A percentile compares a stretch with the other conserved stretches of the same genome.
These are phyloP conservation scores for Acipenser ruthenus DNA, from an alignment of 2,797 vertebrate species.

Conservation along the genomic window DNA sequence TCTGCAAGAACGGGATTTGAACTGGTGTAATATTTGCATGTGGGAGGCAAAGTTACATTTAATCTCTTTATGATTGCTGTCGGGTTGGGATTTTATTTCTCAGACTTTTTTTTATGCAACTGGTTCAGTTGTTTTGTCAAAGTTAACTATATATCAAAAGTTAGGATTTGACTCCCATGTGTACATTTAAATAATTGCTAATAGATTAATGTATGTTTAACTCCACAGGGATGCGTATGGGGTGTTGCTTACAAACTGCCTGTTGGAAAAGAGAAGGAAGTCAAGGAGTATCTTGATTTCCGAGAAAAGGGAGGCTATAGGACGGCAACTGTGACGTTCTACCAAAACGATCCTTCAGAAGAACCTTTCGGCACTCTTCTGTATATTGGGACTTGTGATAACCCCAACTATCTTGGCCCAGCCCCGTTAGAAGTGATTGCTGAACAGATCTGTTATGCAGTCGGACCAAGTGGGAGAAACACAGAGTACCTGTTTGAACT, in stretches of 20 bases:
- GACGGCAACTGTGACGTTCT: constrained; percentile 74
- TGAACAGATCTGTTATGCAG: constrained; percentile 75
- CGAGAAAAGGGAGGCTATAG: constrained; percentile 91
- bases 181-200: too few relatives aligned
- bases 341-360: constrained; percentile 65
- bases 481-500: constrained; percentile 92
- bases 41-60: too few relatives aligned
- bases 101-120: too few relatives aligned
- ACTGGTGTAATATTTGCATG: too few relatives aligned
- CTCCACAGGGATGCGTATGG: constrained; percentile 81
- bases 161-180: too few relatives aligned
- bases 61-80: too few relatives aligned
- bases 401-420: constrained; percentile 91
- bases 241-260: constrained; percentile 91
- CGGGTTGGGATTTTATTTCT: too few relatives aligned
- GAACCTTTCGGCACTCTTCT: constrained; percentile 67
- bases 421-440: constrained; percentile 92
- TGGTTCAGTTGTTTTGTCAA: too few relatives aligned
- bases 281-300: constrained; percentile 87
- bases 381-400: constrained; percentile 86
- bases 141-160: not conserved
- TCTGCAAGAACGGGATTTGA: too few relatives aligned
- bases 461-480: constrained; percentile 85
- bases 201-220: not conserved
- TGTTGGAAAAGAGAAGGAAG: constrained; percentile 78